Conservation (phyloP, 2,797 vertebrate species). For the Girardinus metallicus region DNA sequence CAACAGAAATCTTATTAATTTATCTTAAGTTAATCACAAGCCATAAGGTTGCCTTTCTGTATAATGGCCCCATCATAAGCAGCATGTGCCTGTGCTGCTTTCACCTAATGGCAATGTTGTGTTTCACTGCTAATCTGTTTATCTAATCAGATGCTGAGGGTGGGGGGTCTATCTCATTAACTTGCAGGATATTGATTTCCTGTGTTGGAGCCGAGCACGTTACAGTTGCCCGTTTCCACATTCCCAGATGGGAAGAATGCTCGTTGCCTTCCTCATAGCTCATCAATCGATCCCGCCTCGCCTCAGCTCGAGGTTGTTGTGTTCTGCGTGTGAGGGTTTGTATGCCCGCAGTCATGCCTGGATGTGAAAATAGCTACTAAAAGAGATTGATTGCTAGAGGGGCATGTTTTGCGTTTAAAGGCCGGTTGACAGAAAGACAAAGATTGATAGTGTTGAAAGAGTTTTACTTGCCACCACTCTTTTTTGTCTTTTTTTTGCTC, state of each 20-base stretch:
- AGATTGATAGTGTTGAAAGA: constrained; percentile 28
- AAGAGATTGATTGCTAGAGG: constrained; percentile 50
- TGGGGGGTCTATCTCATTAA: constrained; percentile 74
- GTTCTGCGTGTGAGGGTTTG: constrained; percentile 15
- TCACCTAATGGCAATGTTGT: constrained; percentile 62
- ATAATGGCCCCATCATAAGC: constrained; percentile 37
- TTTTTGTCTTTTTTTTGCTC: constrained; percentile 10
- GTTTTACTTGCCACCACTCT: constrained; percentile 18
- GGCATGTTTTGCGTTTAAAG: constrained; percentile 36
- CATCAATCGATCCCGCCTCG: constrained; percentile 63
- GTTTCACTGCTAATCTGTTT: constrained; percentile 74
- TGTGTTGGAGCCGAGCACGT: constrained; percentile 50
- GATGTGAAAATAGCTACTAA: constrained; percentile 58
- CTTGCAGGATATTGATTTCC: constrained; percentile 75
- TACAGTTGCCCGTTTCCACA: constrained; percentile 46
- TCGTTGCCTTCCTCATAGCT: constrained; percentile 54
- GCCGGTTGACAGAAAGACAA: constrained; percentile 15
- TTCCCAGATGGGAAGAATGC: constrained; percentile 69
- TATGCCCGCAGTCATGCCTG: constrained; percentile 26
- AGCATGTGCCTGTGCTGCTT: constrained; percentile 34
- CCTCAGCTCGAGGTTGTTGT: constrained; percentile 37
- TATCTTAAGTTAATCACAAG: constrained; percentile 35
- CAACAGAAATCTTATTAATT: constrained; percentile 22
- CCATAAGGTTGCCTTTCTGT: constrained; percentile 29
- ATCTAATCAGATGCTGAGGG: constrained; percentile 74